These are phyloP conservation scores for Dexiosoma caninum DNA, from an alignment of 2,888 invertebrate genomes.

Conservation along the genomic window DNA sequence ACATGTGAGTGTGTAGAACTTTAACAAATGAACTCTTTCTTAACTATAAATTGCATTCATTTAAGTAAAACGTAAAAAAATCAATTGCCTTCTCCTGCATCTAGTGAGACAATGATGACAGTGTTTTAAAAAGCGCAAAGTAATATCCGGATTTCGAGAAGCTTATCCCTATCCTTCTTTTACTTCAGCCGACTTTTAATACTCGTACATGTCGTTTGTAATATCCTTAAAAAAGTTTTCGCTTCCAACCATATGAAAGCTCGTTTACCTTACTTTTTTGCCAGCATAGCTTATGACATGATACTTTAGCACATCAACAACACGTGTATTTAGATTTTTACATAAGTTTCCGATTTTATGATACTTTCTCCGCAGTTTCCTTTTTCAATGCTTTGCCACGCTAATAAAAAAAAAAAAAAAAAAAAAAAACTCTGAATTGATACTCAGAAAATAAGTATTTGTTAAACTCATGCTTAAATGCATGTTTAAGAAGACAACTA, in stretches of 20 bases:
- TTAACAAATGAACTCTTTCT: no score
- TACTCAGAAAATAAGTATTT: slow-evolving; percentile 54
- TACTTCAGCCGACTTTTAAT: no score
- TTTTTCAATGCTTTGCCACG: neutral
- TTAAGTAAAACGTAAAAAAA: neutral
- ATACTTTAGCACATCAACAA: slow-evolving; percentile 47
- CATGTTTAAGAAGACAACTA: neutral
- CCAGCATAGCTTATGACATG: slow-evolving; percentile 37
- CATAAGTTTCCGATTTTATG: slow-evolving; percentile 45
- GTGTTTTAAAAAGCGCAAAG: slow-evolving; percentile 48
- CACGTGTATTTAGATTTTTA: slow-evolving; percentile 42
- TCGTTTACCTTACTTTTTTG: slow-evolving; percentile 19
- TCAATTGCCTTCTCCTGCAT: neutral
- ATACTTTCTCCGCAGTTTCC: slow-evolving; percentile 14
- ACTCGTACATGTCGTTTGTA: slow-evolving; percentile 3
- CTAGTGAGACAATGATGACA: slow-evolving; percentile 53
- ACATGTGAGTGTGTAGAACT: no score
- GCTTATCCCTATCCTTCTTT: slow-evolving; percentile 29
- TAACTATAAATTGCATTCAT: no score
- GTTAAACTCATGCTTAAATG: slow-evolving; percentile 36
- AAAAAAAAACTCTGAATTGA: slow-evolving; percentile 29
- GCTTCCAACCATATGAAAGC: neutral
- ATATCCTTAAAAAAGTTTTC: slow-evolving; percentile 19
- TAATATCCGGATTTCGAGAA: slow-evolving; percentile 62
- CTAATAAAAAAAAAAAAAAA: neutral